These are phyloP conservation scores for Choristoneura rosaceana DNA, from an alignment of 2,888 invertebrate species.

Conservation along the genomic window DNA sequence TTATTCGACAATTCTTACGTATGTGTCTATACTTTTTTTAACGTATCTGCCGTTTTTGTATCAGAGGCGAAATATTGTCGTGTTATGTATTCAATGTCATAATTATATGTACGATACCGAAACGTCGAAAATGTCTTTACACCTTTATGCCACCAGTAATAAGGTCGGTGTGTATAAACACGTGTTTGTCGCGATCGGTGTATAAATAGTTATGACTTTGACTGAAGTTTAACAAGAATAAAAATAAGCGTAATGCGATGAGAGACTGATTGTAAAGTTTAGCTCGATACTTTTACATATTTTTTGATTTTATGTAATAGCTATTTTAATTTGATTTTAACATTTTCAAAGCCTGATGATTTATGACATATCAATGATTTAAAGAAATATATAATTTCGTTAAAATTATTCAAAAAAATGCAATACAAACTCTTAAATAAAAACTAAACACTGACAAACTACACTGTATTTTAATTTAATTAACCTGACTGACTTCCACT, in stretches of 20 bases:
- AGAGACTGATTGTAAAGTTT: not conserved
- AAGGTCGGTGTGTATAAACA: too few relatives aligned
- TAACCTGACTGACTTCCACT: not conserved
- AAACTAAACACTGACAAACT: conserved; percentile 21
- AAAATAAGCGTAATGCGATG: not conserved
- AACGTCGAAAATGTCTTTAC: too few relatives aligned
- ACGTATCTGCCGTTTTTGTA: too few relatives aligned
- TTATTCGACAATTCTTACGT: too few relatives aligned
- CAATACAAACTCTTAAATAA: conserved; percentile 30
- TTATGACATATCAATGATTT: conserved; percentile 22
- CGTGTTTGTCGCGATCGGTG: too few relatives aligned
- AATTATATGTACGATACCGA: too few relatives aligned
- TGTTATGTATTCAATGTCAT: too few relatives aligned
- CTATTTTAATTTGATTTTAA: conserved; percentile 18
- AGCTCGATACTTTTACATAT: not conserved
- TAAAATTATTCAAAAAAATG: conserved; percentile 26
- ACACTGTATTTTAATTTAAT: not conserved
- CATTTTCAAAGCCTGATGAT: conserved; percentile 13
- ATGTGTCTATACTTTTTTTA: too few relatives aligned
- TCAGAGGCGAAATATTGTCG: too few relatives aligned
- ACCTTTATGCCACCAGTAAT: too few relatives aligned
- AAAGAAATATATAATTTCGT: conserved; percentile 8
- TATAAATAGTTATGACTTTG: too few relatives aligned
- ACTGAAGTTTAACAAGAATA: too few relatives aligned
- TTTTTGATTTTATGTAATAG: not conserved